Percentiles rank a stretch among this genome's conserved stretches.
phyloP scores from a whole-genome alignment of 2,113 vertebrate species.

The Hippoglossus stenolepis region DNA sequence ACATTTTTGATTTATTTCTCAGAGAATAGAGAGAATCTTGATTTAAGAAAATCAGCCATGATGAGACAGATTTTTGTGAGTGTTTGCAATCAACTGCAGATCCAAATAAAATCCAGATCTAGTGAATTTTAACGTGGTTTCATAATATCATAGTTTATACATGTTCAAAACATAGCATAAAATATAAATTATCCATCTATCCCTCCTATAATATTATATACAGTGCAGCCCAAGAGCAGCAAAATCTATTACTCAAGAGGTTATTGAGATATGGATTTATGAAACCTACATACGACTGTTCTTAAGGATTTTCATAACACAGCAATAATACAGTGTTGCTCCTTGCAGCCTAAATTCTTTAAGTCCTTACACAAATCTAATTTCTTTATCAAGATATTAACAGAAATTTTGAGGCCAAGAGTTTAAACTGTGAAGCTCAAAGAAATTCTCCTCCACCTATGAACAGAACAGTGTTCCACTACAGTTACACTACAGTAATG shows the following conservation, averaged over 20 bases:
- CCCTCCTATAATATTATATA: not conserved
- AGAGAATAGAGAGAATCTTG: too few species aligned
- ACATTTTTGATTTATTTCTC: too few species aligned
- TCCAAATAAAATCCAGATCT: too few species aligned
- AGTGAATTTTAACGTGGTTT: too few species aligned
- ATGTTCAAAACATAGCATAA: too few species aligned
- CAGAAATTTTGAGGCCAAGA: constrained; percentile 27
- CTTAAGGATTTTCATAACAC: not conserved
- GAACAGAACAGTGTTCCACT: not conserved
- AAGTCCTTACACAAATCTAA: not conserved
- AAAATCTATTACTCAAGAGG: not conserved
- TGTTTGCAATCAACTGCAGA: too few species aligned
- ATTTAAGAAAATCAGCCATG: too few species aligned
- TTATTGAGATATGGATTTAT: not conserved
- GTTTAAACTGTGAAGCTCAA: constrained; percentile 15
- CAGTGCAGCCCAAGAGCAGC: not conserved
- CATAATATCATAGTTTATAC: too few species aligned
- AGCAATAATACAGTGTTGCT: not conserved
- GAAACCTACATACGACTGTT: not conserved
- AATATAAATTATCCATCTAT: too few species aligned
- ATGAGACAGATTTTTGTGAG: too few species aligned
- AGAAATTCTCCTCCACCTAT: constrained; percentile 33
- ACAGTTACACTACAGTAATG: constrained; percentile 7
- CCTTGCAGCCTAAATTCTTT: not conserved
- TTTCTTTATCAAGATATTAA: not conserved